Evolutionary conservation across 1,140 invertebrate genomes (phyloP).

Genomic region (Heterodera carotae): DNA sequence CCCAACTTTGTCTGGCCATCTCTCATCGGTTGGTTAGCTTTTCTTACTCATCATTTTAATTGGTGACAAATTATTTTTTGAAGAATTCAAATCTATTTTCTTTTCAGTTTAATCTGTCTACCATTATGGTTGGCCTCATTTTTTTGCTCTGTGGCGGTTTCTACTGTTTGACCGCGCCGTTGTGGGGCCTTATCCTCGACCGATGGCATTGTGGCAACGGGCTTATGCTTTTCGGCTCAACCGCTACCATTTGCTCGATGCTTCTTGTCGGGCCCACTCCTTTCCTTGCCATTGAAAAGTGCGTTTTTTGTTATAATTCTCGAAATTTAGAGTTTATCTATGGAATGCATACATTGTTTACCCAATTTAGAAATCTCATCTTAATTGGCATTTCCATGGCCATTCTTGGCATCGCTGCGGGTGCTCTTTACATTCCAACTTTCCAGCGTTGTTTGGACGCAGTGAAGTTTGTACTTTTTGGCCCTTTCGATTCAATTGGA

Average conservation of each 20-base stretch:
- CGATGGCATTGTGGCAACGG: slow-evolving; percentile 52
- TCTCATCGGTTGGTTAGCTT: slow-evolving; percentile 53
- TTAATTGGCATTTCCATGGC: slow-evolving; percentile 61
- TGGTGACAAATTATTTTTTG: not conserved
- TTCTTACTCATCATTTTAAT: too few relatives aligned
- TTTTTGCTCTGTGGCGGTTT: slow-evolving; percentile 84
- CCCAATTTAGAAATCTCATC: slow-evolving; percentile 47
- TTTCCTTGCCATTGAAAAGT: slow-evolving; percentile 58
- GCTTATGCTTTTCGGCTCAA: slow-evolving; percentile 60
- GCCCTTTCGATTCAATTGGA: slow-evolving; percentile 8
- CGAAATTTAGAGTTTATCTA: too few relatives aligned
- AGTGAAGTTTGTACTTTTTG: slow-evolving; percentile 55
- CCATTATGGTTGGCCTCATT: slow-evolving; percentile 75
- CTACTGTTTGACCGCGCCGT: slow-evolving; percentile 76
- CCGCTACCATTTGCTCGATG: slow-evolving; percentile 61
- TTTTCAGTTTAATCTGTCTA: slow-evolving; percentile 72
- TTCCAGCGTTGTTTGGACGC: slow-evolving; percentile 64
- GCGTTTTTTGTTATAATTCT: slow-evolving; percentile 10
- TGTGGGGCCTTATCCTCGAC: slow-evolving; percentile 72
- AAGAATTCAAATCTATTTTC: slow-evolving; percentile 41
- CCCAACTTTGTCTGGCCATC: slow-evolving; percentile 60
- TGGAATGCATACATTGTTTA: too few relatives aligned
- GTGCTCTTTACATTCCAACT: slow-evolving; percentile 65
- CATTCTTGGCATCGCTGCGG: slow-evolving; percentile 60
- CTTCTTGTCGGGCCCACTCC: slow-evolving; percentile 63